Conservation (phyloP, 2,113 vertebrate species). For the Gallinago undulata region DNA sequence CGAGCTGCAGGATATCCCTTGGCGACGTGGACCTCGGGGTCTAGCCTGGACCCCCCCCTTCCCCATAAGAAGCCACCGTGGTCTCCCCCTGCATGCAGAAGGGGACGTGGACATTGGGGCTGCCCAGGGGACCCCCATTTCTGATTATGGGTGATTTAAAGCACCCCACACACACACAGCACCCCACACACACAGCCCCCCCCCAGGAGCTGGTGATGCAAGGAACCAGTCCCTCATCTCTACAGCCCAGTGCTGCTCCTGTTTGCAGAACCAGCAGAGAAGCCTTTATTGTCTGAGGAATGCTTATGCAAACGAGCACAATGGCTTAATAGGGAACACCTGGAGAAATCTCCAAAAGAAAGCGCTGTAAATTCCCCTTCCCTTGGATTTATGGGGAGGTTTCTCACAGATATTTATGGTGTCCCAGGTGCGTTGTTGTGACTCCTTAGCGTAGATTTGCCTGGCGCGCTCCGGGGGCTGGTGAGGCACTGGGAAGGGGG, state of each 20-base stretch:
- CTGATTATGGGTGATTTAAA: neutral
- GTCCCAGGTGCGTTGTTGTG: slow-evolving; percentile 6
- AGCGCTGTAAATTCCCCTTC: slow-evolving; percentile 26
- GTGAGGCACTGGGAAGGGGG: neutral
- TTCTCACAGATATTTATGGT: slow-evolving; percentile 59
- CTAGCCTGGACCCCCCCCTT: neutral
- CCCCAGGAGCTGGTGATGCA: neutral
- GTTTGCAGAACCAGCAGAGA: neutral
- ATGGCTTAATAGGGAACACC: slow-evolving; percentile 54
- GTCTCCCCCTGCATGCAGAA: neutral
- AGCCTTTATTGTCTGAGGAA: slow-evolving; percentile 49
- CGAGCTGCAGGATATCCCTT: fast-evolving
- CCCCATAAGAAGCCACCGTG: neutral
- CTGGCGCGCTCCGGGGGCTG: neutral
- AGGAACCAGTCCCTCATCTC: slow-evolving; percentile 20
- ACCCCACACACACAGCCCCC: neutral
- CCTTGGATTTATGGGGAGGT: slow-evolving; percentile 31
- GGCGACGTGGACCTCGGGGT: neutral
- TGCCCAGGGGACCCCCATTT: neutral
- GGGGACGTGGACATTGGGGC: fast-evolving
- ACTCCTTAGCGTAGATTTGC: slow-evolving; percentile 14
- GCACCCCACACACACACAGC: neutral
- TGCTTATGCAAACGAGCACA: slow-evolving; percentile 55
- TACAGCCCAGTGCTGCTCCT: neutral
- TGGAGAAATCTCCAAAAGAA: slow-evolving; percentile 49